These are phyloP conservation scores for Petromus typicus DNA, from an alignment of 2,113 vertebrate species.

Conservation along the genomic window DNA sequence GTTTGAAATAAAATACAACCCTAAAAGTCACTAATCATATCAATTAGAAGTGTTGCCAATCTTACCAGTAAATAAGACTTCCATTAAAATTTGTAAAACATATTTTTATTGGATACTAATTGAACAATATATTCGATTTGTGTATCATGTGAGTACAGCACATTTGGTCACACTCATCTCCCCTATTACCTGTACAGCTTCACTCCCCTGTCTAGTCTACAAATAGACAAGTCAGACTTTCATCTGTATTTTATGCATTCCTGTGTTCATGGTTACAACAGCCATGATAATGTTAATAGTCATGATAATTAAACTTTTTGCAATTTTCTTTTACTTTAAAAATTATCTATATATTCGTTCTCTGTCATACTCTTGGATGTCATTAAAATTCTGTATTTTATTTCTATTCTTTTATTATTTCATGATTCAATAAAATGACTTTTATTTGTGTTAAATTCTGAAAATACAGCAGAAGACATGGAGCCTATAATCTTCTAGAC, in stretches of 20 bases:
- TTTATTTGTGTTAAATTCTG: not conserved
- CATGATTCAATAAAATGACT: not conserved
- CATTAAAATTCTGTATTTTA: not conserved
- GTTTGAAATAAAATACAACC: constrained; percentile 37
- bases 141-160: not conserved
- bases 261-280: not conserved
- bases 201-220: not conserved
- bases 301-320: not conserved
- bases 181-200: not conserved
- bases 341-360: not conserved
- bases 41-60: not conserved
- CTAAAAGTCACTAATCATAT: not conserved
- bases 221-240: not conserved
- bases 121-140: not conserved
- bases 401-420: not conserved
- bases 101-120: not conserved
- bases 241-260: not conserved
- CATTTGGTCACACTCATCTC: not conserved
- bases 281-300: not conserved
- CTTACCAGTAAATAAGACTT: not conserved
- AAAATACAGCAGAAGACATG: not conserved
- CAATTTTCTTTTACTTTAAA: not conserved
- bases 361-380: not conserved
- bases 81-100: not conserved
- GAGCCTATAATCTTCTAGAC: not conserved